These are phyloP conservation scores for Eulemur rubriventer DNA, from an alignment of 2,797 vertebrate genomes.

Conservation along the genomic window DNA sequence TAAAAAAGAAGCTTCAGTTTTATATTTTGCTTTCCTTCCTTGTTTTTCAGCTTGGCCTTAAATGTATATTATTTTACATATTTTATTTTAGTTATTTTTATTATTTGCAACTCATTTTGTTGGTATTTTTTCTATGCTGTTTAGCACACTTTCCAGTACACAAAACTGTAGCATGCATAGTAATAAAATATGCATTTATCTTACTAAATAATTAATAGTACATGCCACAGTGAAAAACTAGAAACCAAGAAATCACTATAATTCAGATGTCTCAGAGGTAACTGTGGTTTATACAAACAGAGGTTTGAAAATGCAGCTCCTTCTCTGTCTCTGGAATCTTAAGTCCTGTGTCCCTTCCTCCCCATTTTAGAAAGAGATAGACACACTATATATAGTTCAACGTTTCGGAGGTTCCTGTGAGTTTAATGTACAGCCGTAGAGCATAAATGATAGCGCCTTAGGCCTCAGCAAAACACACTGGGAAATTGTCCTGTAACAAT, in stretches of 20 bases:
- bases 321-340: neutral
- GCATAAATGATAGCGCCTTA: neutral
- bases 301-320: neutral
- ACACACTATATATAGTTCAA: neutral
- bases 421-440: neutral
- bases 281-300: neutral
- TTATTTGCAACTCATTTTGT: neutral
- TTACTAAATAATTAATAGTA: neutral
- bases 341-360: neutral
- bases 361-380: neutral
- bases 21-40: neutral
- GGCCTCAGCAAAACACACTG: neutral
- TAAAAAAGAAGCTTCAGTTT: neutral
- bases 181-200: neutral
- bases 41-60: neutral
- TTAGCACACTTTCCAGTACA: neutral
- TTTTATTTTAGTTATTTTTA: slow-evolving; percentile 3
- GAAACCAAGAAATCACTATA: neutral
- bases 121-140: neutral
- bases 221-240: neutral
- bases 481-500: slow-evolving; percentile 30
- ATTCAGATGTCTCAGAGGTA: neutral
- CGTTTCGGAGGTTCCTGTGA: neutral
- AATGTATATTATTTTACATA: neutral
- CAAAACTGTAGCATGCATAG: neutral